These are phyloP conservation scores for Cloeon dipterum DNA, from an alignment of 2,888 invertebrate species.

Conservation along the genomic window DNA sequence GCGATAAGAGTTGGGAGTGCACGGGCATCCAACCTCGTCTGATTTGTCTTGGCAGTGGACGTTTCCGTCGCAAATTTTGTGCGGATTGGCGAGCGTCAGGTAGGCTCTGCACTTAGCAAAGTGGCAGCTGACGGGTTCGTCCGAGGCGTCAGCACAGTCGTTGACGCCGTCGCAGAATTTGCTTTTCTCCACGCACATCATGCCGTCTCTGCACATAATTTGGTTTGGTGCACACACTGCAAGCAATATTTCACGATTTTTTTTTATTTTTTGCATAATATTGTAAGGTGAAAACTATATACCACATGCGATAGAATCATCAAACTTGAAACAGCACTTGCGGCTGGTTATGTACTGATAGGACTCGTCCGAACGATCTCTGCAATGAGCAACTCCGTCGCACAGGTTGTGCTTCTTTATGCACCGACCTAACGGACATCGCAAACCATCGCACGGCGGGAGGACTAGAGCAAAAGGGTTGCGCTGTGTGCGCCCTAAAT, in stretches of 20 bases:
- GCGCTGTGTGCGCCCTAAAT: no score
- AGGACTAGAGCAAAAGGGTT: conserved; percentile 8
- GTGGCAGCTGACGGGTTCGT: conserved; percentile 38
- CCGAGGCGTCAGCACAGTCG: conserved; percentile 48
- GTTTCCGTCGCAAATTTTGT: conserved; percentile 49
- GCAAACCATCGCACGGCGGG: conserved; percentile 29
- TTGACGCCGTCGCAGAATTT: conserved; percentile 39
- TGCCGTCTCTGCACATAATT: conserved; percentile 39
- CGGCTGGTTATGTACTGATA: no score
- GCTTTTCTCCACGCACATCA: conserved; percentile 42
- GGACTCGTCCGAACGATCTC: conserved; percentile 41
- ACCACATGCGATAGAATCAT: conserved; percentile 2
- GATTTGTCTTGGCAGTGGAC: conserved; percentile 53
- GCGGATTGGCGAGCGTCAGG: conserved; percentile 34
- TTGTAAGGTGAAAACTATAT: no score
- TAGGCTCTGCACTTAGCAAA: conserved; percentile 41
- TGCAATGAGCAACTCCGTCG: conserved; percentile 42
- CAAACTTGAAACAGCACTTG: no score
- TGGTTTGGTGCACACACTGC: conserved; percentile 37
- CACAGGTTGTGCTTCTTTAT: conserved; percentile 32
- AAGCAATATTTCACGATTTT: no score
- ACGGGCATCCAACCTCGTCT: conserved; percentile 51
- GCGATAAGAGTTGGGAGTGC: conserved; percentile 24
- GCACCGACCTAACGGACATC: conserved; percentile 48
- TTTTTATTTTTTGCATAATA: no score